Conservation (phyloP, 2,888 invertebrate species). For the Blastobasis lacticolella region DNA sequence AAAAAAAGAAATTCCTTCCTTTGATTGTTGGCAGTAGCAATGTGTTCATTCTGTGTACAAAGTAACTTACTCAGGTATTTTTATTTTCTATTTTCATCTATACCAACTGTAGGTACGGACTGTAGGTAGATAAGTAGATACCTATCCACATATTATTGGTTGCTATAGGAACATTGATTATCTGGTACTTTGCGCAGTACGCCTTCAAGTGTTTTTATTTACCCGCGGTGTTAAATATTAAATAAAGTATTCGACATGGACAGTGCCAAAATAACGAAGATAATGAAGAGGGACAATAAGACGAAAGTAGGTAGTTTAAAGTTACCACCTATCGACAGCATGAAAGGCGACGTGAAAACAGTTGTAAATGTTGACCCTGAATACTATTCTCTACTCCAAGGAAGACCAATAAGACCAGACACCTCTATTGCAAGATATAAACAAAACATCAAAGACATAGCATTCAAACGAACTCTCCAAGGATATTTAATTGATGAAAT, state of each 20-base stretch:
- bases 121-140: no score
- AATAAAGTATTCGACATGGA: conserved; percentile 12
- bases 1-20: no score
- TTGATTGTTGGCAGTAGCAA: no score
- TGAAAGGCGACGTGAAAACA: conserved; percentile 49
- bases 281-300: conserved; percentile 30
- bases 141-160: conserved; percentile 16
- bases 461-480: conserved; percentile 47
- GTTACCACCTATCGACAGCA: conserved; percentile 51
- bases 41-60: no score
- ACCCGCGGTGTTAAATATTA: neutral
- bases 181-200: no score
- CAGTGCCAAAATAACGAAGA: conserved; percentile 31
- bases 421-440: conserved; percentile 73
- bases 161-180: conserved; percentile 51
- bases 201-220: conserved; percentile 4
- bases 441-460: conserved; percentile 57
- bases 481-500: conserved; percentile 60
- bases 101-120: no score
- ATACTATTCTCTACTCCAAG: conserved; percentile 76
- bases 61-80: no score
- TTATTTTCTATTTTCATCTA: no score
- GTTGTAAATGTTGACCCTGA: conserved; percentile 77
- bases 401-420: conserved; percentile 72
- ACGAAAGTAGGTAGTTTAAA: conserved; percentile 47